Evolutionary conservation across 2,888 invertebrate species (phyloP).

Genomic region (Caenorhabditis sulstoni): DNA sequence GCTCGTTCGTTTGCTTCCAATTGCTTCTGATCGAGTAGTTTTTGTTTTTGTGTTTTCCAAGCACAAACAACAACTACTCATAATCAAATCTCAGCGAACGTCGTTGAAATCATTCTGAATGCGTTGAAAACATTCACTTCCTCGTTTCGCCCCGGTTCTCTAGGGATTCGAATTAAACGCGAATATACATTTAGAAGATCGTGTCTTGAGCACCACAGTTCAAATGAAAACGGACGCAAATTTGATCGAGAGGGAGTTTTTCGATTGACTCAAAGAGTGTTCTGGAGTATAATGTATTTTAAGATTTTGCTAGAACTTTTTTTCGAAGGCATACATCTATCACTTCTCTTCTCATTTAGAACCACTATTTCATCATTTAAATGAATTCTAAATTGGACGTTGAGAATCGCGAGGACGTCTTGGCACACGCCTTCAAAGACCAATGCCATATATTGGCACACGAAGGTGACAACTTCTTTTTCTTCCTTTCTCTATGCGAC

Average conservation of each 20-base stretch:
- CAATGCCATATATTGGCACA: constrained; percentile 9
- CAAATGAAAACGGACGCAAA: background rate
- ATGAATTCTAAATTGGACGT: constrained; percentile 49
- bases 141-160: constrained; percentile 5
- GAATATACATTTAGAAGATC: constrained; percentile 1
- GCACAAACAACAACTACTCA: background rate
- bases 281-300: too few species aligned
- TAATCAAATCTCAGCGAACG: constrained; percentile 2
- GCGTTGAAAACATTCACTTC: constrained; percentile 17
- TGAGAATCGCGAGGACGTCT: constrained; percentile 18
- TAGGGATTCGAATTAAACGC: constrained; percentile 27
- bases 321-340: constrained; percentile 37
- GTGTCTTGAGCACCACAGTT: background rate
- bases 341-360: background rate
- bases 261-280: too few species aligned
- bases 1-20: background rate
- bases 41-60: background rate
- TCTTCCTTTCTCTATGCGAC: too few species aligned
- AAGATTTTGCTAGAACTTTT: constrained; percentile 16
- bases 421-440: background rate
- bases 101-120: constrained; percentile 22
- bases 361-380: constrained; percentile 32
- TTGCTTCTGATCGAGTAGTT: constrained; percentile 4
- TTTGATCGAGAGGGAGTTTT: too few species aligned
- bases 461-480: constrained; percentile 35